A percentile compares a stretch with the other conserved stretches of the same genome.
Evolutionary conservation across 2,113 vertebrate species (phyloP).

Genomic region (Pedionomus torquatus): DNA sequence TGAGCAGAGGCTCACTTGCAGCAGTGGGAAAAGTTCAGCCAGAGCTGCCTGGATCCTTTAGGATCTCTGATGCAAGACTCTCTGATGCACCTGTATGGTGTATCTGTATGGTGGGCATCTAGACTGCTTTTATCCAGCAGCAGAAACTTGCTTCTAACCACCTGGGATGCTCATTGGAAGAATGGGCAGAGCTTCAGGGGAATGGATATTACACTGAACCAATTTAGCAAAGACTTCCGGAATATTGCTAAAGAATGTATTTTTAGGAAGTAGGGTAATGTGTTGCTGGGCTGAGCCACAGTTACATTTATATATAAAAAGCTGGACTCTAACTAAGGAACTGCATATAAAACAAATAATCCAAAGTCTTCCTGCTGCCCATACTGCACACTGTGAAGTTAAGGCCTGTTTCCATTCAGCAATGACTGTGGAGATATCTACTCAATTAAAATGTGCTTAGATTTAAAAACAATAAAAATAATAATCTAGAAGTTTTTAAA

Average conservation of each 20-base stretch:
- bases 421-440: background rate
- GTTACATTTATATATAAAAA: background rate
- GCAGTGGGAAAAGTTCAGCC: background rate
- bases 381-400: background rate
- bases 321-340: background rate
- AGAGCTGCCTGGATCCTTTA: background rate
- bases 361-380: background rate
- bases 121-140: background rate
- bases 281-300: background rate
- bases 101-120: background rate
- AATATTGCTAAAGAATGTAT: background rate
- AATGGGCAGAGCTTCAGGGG: background rate
- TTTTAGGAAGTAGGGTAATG: background rate
- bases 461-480: background rate
- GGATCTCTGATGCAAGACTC: background rate
- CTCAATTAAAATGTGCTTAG: background rate
- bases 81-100: no score
- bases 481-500: background rate
- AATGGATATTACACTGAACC: background rate
- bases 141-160: background rate
- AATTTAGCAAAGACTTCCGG: background rate
- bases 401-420: background rate
- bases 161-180: background rate
- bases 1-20: background rate
- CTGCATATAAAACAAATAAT: background rate